phyloP scores from a whole-genome alignment of 2,113 vertebrate genomes.

The Chelonoidis abingdonii region DNA sequence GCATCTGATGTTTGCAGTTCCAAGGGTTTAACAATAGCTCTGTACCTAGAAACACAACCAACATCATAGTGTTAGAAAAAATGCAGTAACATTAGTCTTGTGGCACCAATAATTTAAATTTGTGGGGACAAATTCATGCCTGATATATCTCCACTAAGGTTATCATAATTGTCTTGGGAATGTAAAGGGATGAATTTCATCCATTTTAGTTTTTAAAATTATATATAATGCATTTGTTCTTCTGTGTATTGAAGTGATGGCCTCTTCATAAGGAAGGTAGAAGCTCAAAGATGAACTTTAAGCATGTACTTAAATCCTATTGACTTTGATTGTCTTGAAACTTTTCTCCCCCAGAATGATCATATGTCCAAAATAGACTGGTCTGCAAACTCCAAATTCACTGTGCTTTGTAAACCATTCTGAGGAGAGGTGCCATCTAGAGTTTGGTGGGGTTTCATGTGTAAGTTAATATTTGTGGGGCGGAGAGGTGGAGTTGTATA shows the following conservation, averaged over 20 bases:
- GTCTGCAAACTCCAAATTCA: neutral
- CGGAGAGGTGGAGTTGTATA: neutral
- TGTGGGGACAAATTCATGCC: neutral
- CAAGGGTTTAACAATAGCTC: constrained; percentile 84
- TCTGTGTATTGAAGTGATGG: neutral
- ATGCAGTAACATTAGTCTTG: neutral
- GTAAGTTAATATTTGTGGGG: neutral
- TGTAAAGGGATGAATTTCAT: neutral
- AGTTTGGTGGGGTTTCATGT: neutral
- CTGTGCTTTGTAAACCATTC: neutral
- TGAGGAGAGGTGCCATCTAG: neutral
- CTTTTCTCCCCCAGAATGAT: neutral
- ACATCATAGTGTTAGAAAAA: constrained; percentile 1
- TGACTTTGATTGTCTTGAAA: neutral
- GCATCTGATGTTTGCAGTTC: constrained; percentile 82
- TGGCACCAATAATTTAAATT: neutral
- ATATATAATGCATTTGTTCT: neutral
- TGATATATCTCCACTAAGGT: neutral
- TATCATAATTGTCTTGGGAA: neutral
- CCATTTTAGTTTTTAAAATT: neutral
- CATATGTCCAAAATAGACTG: neutral
- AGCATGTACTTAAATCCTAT: neutral
- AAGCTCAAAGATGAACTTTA: neutral
- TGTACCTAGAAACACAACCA: constrained; percentile 77
- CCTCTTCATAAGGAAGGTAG: neutral